Evolutionary conservation across 2,113 vertebrate genomes (phyloP), one percentile per base, ranked within the genome.

Genomic region (Oxyruncus cristatus): DNA sequence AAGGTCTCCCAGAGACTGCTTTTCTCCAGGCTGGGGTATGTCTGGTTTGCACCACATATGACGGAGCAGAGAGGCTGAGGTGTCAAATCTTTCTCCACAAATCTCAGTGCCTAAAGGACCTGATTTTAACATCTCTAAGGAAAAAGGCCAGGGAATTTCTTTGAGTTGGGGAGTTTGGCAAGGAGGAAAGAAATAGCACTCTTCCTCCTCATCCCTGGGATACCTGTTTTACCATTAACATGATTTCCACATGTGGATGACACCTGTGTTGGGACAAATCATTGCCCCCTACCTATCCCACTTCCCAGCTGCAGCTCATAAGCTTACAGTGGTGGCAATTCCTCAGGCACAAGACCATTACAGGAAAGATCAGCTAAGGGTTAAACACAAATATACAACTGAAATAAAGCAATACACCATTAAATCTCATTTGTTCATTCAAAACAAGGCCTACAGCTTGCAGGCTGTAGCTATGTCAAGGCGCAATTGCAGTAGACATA

Each of bases 231-330:
- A 67, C 41, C 52, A 33, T 42, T 35, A 17, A 17, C 1, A 0
- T 35, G 14, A 47, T 66, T 72, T 59, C 21, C 71, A 53, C 39
- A 18, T 0, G 0, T 39, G 17, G 37, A 18, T 42, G 11, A 68
- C 1, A 0, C 20, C 41, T 39, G 12, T 1, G 2, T 33, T 2
- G 1, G 21, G 62, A 50, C 27, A 50, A 63, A 39, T 70, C 17
- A 76, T 49, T n/a, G 42, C 35, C 70, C 35, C 24, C 55, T 55
- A 9, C 26, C 26, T 10, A 61, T 14, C 37, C 20, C 44, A 42
- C 28, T 63, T 56, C 70, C 63, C 37, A 76, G 56, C 17, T 39
- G 53, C 70, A 53, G 49, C 11, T 90, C 74, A 73, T 28, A 41
- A 53, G 10, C 28, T 63, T 46, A 41, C 28, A 1, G 2, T 22